Evolutionary conservation across 2,888 invertebrate genomes (phyloP).

Genomic region (Cryptus armator): DNA sequence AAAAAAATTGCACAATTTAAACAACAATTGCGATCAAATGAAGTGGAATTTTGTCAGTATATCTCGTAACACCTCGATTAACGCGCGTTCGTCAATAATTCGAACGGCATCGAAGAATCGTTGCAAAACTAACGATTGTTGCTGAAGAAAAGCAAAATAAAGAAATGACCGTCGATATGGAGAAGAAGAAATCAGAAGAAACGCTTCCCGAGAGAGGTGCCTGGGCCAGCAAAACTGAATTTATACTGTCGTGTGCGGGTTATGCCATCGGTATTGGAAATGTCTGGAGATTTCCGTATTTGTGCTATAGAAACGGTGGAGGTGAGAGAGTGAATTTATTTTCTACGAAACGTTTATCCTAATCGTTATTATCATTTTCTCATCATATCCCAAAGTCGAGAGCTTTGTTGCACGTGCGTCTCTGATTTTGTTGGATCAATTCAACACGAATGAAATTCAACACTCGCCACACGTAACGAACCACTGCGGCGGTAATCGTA

Average conservation of each 20-base stretch:
- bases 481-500: slow-evolving; percentile 30
- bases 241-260: slow-evolving; percentile 92
- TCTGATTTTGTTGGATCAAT: slow-evolving; percentile 24
- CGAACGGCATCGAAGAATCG: slow-evolving; percentile 25
- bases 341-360: neutral
- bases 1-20: neutral
- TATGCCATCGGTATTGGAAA: slow-evolving; percentile 95
- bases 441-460: slow-evolving; percentile 21
- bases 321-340: slow-evolving; percentile 86
- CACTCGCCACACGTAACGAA: slow-evolving; percentile 37
- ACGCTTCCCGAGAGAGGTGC: slow-evolving; percentile 86
- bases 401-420: slow-evolving; percentile 44
- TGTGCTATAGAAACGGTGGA: slow-evolving; percentile 94
- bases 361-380: neutral
- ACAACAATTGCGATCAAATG: slow-evolving; percentile 53
- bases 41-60: slow-evolving; percentile 41
- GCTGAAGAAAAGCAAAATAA: slow-evolving; percentile 1
- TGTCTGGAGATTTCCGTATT: slow-evolving; percentile 94
- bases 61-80: slow-evolving; percentile 11
- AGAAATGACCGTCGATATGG: slow-evolving; percentile 64
- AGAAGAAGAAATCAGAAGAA: slow-evolving; percentile 54
- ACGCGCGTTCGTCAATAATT: neutral
- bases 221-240: slow-evolving; percentile 92
- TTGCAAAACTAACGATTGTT: neutral
- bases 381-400: neutral